phyloP scores from a whole-genome alignment of 1,140 invertebrate species.

The Drosophila yakuba region DNA sequence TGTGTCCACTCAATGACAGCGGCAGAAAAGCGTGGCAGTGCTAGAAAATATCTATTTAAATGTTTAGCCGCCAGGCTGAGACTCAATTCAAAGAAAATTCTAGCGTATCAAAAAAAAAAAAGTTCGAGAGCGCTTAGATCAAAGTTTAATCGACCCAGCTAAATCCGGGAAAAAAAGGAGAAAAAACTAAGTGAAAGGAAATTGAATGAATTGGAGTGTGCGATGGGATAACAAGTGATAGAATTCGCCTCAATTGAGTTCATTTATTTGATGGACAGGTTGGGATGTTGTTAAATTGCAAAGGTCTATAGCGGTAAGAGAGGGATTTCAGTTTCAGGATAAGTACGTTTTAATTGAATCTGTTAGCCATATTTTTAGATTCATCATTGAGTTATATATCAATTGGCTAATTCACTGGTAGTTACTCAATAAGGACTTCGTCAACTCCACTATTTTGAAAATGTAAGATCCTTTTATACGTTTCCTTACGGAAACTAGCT shows the following conservation, averaged over 20 bases:
- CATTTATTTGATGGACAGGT: conserved; percentile 3
- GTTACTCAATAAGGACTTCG: background rate
- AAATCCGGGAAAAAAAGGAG: conserved; percentile 14
- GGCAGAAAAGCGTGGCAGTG: conserved; percentile 6
- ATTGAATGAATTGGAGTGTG: conserved; percentile 36
- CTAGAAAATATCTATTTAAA: conserved; percentile 46
- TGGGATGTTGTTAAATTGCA: conserved; percentile 9
- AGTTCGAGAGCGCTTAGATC: conserved; percentile 37
- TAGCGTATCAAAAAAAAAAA: conserved; percentile 22
- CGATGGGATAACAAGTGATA: conserved; percentile 27
- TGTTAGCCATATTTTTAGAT: background rate
- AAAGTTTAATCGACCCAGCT: conserved; percentile 52
- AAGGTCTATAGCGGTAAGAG: background rate
- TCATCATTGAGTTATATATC: background rate
- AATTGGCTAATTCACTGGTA: too few species aligned
- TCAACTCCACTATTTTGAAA: background rate
- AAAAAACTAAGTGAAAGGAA: conserved; percentile 13
- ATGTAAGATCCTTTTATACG: background rate
- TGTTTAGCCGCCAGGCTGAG: conserved; percentile 12
- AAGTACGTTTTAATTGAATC: too few species aligned
- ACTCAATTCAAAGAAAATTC: conserved; percentile 18
- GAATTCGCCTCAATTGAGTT: conserved; percentile 29
- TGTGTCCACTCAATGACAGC: conserved; percentile 34
- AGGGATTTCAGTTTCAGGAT: background rate
- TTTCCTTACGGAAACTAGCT: background rate